A percentile compares a stretch with the other conserved stretches of the same genome.
Conservation (phyloP, 2,888 invertebrate genomes). For the Hypomecis atomaria region DNA sequence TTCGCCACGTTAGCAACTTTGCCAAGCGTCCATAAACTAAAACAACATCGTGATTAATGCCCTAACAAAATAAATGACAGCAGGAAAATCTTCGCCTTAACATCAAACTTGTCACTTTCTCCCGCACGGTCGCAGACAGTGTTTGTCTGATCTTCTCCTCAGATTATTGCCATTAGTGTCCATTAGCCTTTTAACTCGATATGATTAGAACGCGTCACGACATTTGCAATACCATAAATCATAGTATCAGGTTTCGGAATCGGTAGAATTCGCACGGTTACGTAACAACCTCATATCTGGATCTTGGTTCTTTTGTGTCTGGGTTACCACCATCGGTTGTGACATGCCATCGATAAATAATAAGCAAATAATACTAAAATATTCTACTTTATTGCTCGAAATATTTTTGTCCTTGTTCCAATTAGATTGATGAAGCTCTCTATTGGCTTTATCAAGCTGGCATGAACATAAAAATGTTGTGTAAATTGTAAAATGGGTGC, state of each 20-base stretch:
- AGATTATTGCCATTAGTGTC: constrained; percentile 81
- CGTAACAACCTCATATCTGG: constrained; percentile 48
- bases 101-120: constrained; percentile 74
- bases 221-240: constrained; percentile 74
- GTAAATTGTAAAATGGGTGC: no score
- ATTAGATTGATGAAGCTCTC: no score
- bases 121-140: constrained; percentile 62
- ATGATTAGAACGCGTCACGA: constrained; percentile 79
- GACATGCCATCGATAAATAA: background rate
- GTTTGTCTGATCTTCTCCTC: constrained; percentile 73
- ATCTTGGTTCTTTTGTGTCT: constrained; percentile 19
- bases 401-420: no score
- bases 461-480: no score
- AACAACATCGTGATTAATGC: background rate
- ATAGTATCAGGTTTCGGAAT: constrained; percentile 60
- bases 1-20: no score
- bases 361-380: no score
- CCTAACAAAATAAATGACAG: background rate
- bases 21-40: no score
- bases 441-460: no score
- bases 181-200: constrained; percentile 82
- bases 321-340: constrained; percentile 23
- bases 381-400: no score
- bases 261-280: constrained; percentile 56
- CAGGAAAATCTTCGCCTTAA: constrained; percentile 58